Conservation (phyloP, 1,140 invertebrate genomes). For the Scaptomyza montana region DNA sequence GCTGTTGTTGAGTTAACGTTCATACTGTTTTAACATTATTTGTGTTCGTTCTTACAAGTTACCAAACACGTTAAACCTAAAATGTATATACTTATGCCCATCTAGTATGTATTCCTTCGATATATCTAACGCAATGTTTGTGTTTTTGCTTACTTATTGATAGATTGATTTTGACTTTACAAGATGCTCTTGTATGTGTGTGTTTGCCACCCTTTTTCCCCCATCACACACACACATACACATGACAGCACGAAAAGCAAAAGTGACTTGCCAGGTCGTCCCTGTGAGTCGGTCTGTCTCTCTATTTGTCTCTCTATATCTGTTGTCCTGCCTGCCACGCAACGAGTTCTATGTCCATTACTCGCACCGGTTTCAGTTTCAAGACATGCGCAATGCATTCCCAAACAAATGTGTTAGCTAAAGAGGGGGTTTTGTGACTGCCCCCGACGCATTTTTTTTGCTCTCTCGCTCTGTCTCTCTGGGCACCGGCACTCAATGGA, state of each 20-base stretch:
- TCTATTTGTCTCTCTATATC: constrained; percentile 3
- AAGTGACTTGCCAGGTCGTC: constrained; percentile 58
- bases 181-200: constrained; percentile 47
- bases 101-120: constrained; percentile 13
- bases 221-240: constrained; percentile 10
- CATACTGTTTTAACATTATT: too few species aligned
- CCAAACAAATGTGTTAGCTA: neutral
- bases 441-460: neutral
- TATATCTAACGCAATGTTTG: constrained; percentile 37
- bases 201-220: constrained; percentile 50
- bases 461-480: neutral
- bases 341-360: constrained; percentile 21
- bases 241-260: constrained; percentile 57
- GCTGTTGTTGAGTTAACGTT: too few species aligned
- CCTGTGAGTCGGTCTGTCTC: constrained; percentile 4
- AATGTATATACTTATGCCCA: neutral
- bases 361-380: constrained; percentile 13
- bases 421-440: neutral
- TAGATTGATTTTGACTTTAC: constrained; percentile 68
- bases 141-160: constrained; percentile 55
- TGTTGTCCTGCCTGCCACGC: constrained; percentile 45
- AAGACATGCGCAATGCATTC: constrained; percentile 42
- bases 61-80: neutral
- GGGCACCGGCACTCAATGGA: constrained; percentile 14
- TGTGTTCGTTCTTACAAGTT: too few species aligned